Base-by-base conservation (phyloP, 2,888 invertebrate species). In the Ennomos fuscantarius region DNA sequence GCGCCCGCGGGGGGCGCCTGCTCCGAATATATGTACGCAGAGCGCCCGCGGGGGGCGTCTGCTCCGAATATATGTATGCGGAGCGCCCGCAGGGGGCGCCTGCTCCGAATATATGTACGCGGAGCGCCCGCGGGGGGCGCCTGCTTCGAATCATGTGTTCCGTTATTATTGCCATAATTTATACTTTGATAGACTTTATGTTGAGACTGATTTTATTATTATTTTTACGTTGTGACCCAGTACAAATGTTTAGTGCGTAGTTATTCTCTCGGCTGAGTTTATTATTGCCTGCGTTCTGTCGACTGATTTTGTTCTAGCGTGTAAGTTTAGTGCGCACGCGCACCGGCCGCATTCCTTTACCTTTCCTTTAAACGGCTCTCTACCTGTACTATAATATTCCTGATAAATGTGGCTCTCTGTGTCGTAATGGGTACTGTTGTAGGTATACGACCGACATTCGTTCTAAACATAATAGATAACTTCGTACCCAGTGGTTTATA, bases 191-290 rank as follows among this genome's bases (percentile, higher is more conserved):
- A 55, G 54, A 48, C 45, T 50, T 50, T 58, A 55, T 15, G 42
- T 82, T 81, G 67, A 85, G 86, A 86, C 86, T 86, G 86, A 86
- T 84, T 83, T 79, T 73, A 69, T 72, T 79, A 68, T 60, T 69
- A 62, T 57, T 67, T 65, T 69, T 75, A 77, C 73, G 78, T 80
- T 76, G 68, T 73, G 74, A 77, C 70, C 62, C 69, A 85, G 86
- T 86, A 86, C 87, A 87, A 86, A 86, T 81, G 63, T 72, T 72
- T 77, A 63, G 52, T 46, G 32, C 55, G 35, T 67, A 72, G 56
- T 67, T 62, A 60, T 65, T 63, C 70, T 65, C 60, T 64, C 54
- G 50, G 56, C 72, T 72, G 55, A 48, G 70, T 72, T 68, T 49
- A 44, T 62, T 54, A 57, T 65, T 55, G 58, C 53, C 55, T 50